A percentile compares a stretch with the other conserved stretches of the same genome.
These are phyloP conservation scores for Stenolophus ochropezus DNA, from an alignment of 2,888 invertebrate species.

Conservation along the genomic window DNA sequence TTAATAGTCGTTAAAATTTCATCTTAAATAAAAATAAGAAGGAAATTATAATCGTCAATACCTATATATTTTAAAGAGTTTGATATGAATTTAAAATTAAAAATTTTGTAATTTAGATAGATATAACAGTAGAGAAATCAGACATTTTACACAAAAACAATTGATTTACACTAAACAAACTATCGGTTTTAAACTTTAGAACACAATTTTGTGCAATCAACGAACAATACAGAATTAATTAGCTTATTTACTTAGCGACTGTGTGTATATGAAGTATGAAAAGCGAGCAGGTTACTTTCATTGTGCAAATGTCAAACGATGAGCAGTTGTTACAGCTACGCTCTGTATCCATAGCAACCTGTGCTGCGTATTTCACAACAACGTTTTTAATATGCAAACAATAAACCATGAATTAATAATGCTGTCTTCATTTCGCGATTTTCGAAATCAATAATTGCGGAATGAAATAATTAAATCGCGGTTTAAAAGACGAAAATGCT, in stretches of 20 bases:
- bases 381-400: slow-evolving; percentile 26
- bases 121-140: too few relatives aligned
- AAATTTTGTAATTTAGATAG: too few relatives aligned
- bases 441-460: slow-evolving; percentile 2
- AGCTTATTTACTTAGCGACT: neutral
- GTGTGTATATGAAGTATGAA: slow-evolving; percentile 12
- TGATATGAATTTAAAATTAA: too few relatives aligned
- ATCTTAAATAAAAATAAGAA: neutral
- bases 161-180: neutral
- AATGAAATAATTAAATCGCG: neutral
- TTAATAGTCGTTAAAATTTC: slow-evolving; percentile 9
- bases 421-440: slow-evolving; percentile 28
- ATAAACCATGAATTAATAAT: slow-evolving; percentile 28
- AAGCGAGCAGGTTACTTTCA: neutral
- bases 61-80: too few relatives aligned
- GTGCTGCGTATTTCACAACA: slow-evolving; percentile 21
- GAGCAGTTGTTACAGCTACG: slow-evolving; percentile 13
- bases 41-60: too few relatives aligned
- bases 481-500: neutral
- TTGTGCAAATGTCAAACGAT: slow-evolving; percentile 39
- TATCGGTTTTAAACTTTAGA: neutral
- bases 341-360: slow-evolving; percentile 30
- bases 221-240: slow-evolving; percentile 9
- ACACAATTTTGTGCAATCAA: neutral
- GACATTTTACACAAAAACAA: neutral